Conservation (phyloP, 2,888 invertebrate genomes). For the Stenolophus ochropezus region DNA sequence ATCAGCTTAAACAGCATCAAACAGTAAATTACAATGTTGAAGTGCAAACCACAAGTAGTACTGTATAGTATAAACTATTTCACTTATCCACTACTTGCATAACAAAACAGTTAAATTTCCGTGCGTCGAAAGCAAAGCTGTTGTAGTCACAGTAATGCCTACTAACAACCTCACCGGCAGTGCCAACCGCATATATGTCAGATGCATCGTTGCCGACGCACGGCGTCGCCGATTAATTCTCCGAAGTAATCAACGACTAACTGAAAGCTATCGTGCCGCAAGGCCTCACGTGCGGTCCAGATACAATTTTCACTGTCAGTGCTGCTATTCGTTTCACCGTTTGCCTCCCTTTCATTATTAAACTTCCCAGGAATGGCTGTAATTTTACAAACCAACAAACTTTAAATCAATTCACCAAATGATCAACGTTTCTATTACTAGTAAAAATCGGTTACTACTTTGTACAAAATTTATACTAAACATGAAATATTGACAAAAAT, state of each 20-base stretch:
- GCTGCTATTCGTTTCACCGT: slow-evolving; percentile 31
- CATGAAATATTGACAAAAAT: too few relatives aligned
- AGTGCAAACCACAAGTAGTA: background rate
- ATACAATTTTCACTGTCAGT: slow-evolving; percentile 49
- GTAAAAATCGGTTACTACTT: background rate
- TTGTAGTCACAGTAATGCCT: slow-evolving; percentile 7
- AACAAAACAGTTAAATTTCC: slow-evolving; percentile 23
- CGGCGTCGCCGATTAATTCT: slow-evolving; percentile 32
- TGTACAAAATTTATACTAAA: background rate
- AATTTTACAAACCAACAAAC: slow-evolving; percentile 11
- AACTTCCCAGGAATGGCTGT: background rate
- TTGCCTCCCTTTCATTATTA: background rate
- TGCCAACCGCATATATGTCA: slow-evolving; percentile 45
- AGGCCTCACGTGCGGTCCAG: slow-evolving; percentile 26
- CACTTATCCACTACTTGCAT: slow-evolving; percentile 2
- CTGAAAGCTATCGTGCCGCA: slow-evolving; percentile 47
- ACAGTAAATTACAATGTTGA: background rate
- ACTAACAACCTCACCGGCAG: slow-evolving; percentile 21
- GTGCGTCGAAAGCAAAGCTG: background rate
- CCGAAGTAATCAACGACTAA: slow-evolving; percentile 47
- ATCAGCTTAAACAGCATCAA: background rate
- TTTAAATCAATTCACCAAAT: background rate
- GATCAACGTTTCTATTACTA: background rate
- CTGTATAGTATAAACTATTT: background rate
- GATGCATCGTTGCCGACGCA: slow-evolving; percentile 6